These are phyloP conservation scores for Valencia hispanica DNA, from an alignment of 2,797 vertebrate genomes.

Conservation along the genomic window DNA sequence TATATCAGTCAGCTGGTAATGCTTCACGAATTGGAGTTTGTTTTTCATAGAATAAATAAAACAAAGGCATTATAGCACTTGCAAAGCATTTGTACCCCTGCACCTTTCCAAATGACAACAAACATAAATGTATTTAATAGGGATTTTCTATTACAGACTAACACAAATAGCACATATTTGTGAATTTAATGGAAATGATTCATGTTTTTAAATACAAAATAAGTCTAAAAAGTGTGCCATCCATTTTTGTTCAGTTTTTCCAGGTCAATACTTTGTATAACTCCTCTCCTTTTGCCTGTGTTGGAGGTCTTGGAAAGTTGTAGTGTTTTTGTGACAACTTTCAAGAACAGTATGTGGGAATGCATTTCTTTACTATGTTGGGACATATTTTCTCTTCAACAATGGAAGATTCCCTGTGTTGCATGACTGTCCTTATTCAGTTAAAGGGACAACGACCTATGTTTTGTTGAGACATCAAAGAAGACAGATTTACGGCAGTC, in stretches of 20 bases:
- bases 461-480: not conserved
- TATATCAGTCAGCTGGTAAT: slow-evolving; percentile 12
- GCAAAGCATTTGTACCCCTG: not conserved
- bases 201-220: not conserved
- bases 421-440: not conserved
- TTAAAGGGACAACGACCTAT: not conserved
- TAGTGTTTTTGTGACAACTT: not conserved
- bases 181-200: not conserved
- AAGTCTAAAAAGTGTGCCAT: not conserved
- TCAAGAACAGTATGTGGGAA: not conserved
- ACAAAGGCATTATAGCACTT: slow-evolving; percentile 20
- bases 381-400: not conserved
- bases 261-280: not conserved
- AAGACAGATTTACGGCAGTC: not conserved
- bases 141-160: not conserved
- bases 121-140: not conserved
- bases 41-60: slow-evolving; percentile 28
- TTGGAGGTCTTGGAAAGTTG: not conserved
- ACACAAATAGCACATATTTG: not conserved
- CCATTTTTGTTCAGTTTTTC: not conserved
- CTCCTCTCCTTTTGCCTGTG: not conserved
- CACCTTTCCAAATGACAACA: not conserved
- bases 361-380: not conserved
- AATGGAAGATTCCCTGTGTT: not conserved
- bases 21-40: slow-evolving; percentile 37